Evolutionary conservation across 1,140 invertebrate species (phyloP).

Genomic region (Oncopeltus fasciatus): DNA sequence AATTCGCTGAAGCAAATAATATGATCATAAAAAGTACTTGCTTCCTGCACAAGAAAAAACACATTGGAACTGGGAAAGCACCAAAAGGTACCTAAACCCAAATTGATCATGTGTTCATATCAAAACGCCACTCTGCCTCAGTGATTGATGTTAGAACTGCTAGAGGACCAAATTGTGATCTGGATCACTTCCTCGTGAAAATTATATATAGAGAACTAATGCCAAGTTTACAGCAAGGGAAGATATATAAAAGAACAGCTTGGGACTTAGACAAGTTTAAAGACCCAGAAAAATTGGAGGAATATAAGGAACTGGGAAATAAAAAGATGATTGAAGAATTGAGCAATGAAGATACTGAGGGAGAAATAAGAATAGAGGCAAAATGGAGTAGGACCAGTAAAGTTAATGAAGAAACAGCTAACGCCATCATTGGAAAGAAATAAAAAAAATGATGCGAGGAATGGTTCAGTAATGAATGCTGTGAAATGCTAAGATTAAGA

Average conservation of each 20-base stretch:
- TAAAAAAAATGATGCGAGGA: too few species aligned
- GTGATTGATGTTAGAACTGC: background rate
- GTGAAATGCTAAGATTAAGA: too few species aligned
- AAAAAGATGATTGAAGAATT: too few species aligned
- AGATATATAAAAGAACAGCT: background rate
- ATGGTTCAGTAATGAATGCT: too few species aligned
- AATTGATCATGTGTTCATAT: background rate
- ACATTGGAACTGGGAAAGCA: background rate
- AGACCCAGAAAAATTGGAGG: background rate
- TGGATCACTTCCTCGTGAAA: background rate
- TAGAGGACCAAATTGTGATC: background rate
- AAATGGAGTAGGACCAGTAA: too few species aligned
- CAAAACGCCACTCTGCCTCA: background rate
- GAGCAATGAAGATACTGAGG: too few species aligned
- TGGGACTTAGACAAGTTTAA: background rate
- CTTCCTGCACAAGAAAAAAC: background rate
- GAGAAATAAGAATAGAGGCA: too few species aligned
- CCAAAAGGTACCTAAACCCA: background rate
- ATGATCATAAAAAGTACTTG: background rate
- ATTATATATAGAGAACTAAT: background rate
- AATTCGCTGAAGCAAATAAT: background rate
- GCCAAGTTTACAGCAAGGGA: background rate
- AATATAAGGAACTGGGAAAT: background rate
- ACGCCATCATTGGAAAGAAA: too few species aligned
- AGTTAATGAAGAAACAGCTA: too few species aligned